Conservation (phyloP, 2,888 invertebrate species). For the Brachyptera risi region DNA sequence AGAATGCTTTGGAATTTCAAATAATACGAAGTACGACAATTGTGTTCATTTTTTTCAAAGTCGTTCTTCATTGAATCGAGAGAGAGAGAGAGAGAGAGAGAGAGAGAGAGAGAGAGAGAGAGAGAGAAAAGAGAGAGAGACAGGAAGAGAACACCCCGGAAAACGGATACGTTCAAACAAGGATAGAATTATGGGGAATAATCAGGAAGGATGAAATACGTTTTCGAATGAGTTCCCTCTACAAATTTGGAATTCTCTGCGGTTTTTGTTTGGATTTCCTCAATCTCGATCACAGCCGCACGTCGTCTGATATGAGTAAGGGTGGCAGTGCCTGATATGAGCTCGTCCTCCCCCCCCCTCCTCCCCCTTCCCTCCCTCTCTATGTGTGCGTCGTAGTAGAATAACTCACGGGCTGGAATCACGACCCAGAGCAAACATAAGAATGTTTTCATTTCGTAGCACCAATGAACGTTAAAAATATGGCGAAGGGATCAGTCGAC, state of each 20-base stretch:
- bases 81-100: neutral
- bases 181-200: too few species aligned
- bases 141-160: too few species aligned
- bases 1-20: too few species aligned
- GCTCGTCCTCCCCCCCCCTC: neutral
- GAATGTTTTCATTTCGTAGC: conserved; percentile 22
- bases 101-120: neutral
- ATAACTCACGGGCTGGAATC: conserved; percentile 25
- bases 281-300: conserved; percentile 15
- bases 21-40: too few species aligned
- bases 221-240: neutral
- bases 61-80: too few species aligned
- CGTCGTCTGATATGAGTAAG: conserved; percentile 17
- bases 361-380: conserved; percentile 1
- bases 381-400: conserved; percentile 15
- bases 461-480: conserved; percentile 27
- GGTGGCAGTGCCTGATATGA: conserved; percentile 5
- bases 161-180: neutral
- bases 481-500: conserved; percentile 8
- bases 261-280: conserved; percentile 27
- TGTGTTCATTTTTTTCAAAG: too few species aligned
- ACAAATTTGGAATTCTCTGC: conserved; percentile 23
- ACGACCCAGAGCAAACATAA: conserved; percentile 26
- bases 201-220: too few species aligned
- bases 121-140: too few species aligned